phyloP scores from a whole-genome alignment of 2,888 invertebrate species.

The Dermolepida albohirtum region DNA sequence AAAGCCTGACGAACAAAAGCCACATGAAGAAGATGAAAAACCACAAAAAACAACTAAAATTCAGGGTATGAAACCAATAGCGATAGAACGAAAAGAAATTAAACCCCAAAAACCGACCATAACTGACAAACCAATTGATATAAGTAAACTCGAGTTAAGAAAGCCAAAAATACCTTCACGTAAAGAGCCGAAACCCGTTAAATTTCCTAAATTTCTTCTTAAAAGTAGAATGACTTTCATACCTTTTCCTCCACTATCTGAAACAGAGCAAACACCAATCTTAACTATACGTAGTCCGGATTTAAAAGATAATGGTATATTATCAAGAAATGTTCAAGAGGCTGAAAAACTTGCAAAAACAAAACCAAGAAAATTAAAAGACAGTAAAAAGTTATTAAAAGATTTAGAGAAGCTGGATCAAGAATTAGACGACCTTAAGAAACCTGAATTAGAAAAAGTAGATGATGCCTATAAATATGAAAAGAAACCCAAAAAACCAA shows the following conservation, averaged over 20 bases:
- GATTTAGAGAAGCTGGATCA: conserved; percentile 64
- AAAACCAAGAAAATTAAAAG: conserved; percentile 60
- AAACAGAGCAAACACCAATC: conserved; percentile 58
- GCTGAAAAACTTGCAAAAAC: conserved; percentile 61
- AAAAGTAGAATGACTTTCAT: conserved; percentile 77
- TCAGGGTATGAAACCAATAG: conserved; percentile 63
- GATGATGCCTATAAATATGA: conserved; percentile 58
- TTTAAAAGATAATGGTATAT: conserved; percentile 61
- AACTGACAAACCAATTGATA: conserved; percentile 66
- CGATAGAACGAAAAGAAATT: conserved; percentile 72
- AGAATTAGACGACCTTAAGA: conserved; percentile 64
- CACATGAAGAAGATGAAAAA: conserved; percentile 43
- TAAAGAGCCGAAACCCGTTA: conserved; percentile 55
- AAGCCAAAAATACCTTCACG: conserved; percentile 58
- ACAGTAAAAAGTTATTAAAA: conserved; percentile 59
- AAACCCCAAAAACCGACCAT: conserved; percentile 73
- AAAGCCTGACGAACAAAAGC: conserved; percentile 51
- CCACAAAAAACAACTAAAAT: conserved; percentile 49
- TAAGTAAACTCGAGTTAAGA: conserved; percentile 75
- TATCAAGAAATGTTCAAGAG: conserved; percentile 67
- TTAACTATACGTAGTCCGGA: conserved; percentile 61
- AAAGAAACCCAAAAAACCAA: conserved; percentile 48
- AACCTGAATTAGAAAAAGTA: conserved; percentile 60
- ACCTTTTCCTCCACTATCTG: conserved; percentile 62
- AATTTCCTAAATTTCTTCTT: conserved; percentile 75